Percentiles rank a stretch among this genome's conserved stretches.
Evolutionary conservation across 35 echinoderm and acorn worm genomes (phyloP).

Genomic region (Ophioderma brevispina): DNA sequence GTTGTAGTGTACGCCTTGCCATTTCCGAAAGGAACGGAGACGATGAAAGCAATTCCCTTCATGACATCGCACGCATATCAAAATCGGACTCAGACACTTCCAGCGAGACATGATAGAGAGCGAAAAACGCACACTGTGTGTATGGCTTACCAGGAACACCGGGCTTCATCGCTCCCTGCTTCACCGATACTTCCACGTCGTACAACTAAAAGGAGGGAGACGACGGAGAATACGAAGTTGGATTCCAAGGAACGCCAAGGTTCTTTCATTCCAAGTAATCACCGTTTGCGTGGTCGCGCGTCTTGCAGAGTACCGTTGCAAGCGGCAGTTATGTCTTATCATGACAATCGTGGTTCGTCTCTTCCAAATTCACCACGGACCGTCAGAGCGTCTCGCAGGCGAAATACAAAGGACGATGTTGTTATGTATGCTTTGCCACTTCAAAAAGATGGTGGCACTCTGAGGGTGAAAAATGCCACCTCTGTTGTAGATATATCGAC

Average conservation of each 20-base stretch:
- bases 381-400: background rate
- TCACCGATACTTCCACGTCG: background rate
- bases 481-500: background rate
- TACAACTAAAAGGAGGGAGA: background rate
- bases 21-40: background rate
- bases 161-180: background rate
- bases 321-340: background rate
- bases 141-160: background rate
- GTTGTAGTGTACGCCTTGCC: background rate
- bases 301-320: background rate
- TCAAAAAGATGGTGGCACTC: background rate
- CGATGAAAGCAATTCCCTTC: background rate
- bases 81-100: background rate
- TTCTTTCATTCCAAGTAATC: background rate
- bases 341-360: background rate
- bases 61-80: background rate
- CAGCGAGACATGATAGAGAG: background rate
- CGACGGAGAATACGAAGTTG: background rate
- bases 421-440: background rate
- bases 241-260: background rate
- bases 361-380: background rate
- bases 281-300: background rate
- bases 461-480: background rate
- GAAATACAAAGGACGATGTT: background rate
- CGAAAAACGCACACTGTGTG: background rate